Percentiles rank a stretch among this genome's conserved stretches.
Evolutionary conservation across 2,797 vertebrate species (phyloP).

Genomic region (Sphenodon punctatus): DNA sequence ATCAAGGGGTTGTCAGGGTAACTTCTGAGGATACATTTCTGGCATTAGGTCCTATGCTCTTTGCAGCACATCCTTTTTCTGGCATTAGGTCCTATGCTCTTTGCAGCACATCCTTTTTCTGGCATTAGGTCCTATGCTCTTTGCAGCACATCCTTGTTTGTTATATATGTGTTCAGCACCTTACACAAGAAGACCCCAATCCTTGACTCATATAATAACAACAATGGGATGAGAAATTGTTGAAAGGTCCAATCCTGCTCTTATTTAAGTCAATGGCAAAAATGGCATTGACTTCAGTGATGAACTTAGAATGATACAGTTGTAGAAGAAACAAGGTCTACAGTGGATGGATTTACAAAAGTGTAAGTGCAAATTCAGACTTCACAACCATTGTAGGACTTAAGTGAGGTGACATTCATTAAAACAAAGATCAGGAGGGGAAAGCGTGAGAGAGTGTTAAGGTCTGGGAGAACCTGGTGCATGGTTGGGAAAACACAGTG

Average conservation of each 20-base stretch:
- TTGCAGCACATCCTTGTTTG: too few relatives aligned
- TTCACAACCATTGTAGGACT: not conserved
- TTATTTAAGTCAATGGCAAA: not conserved
- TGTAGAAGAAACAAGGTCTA: not conserved
- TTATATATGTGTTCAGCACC: not conserved
- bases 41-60: not conserved
- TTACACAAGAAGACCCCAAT: not conserved
- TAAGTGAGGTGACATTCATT: not conserved
- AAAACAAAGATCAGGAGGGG: accelerated
- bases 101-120: not conserved
- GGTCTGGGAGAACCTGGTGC: accelerated
- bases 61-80: not conserved
- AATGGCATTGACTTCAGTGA: not conserved
- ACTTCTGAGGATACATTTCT: not conserved
- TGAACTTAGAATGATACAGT: not conserved
- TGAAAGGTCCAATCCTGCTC: not conserved
- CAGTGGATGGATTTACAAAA: not conserved
- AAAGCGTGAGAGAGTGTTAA: not conserved
- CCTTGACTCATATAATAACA: too few relatives aligned
- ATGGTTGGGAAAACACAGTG: too few relatives aligned
- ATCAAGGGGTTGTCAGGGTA: accelerated
- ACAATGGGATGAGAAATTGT: not conserved
- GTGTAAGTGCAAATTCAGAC: not conserved
- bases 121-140: not conserved
- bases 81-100: not conserved